These are phyloP conservation scores for Nephila pilipes DNA, from an alignment of 1,140 invertebrate species.

Conservation along the genomic window DNA sequence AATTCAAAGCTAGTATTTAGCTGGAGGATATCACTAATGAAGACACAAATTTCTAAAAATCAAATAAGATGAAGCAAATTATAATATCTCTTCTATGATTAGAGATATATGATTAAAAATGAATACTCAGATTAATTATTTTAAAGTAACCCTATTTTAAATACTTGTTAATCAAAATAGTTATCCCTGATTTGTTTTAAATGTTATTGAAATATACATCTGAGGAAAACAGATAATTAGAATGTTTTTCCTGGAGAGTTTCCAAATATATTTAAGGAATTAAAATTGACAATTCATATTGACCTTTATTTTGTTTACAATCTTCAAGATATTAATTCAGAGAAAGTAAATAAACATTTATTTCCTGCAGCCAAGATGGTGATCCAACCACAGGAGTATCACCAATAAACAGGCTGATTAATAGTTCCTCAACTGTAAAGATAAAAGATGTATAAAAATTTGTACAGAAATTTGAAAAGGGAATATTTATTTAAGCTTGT, in stretches of 20 bases:
- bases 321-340: background rate
- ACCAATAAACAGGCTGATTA: conserved; percentile 21
- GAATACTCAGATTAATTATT: no score
- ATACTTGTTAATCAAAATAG: no score
- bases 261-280: no score
- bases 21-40: background rate
- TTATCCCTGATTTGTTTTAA: no score
- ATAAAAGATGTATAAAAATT: conserved; percentile 6
- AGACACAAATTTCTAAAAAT: conserved; percentile 43
- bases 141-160: no score
- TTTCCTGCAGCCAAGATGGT: background rate
- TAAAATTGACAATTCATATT: no score
- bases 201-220: no score
- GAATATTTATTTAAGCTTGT: background rate
- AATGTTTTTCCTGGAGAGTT: no score
- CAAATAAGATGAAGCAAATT: background rate
- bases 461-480: background rate
- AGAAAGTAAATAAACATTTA: background rate
- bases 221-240: no score
- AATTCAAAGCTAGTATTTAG: background rate
- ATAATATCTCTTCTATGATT: background rate
- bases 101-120: no score
- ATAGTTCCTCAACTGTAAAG: conserved; percentile 11
- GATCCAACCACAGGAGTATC: conserved; percentile 7
- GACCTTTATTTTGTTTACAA: background rate